These are phyloP conservation scores for Dolomedes plantarius DNA, from an alignment of 2,888 invertebrate genomes.

Conservation along the genomic window DNA sequence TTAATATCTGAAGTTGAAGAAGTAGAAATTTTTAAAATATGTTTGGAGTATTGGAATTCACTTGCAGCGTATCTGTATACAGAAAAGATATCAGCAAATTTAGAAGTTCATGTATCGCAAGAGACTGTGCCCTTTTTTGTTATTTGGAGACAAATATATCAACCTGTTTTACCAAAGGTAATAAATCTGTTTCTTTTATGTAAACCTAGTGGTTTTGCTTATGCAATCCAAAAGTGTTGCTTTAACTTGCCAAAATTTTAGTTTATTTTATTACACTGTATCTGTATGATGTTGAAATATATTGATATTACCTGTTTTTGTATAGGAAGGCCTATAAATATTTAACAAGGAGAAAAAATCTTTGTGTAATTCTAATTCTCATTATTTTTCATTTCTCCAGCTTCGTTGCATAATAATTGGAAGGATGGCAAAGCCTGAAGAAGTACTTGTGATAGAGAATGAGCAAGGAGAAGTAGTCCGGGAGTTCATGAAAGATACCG, in stretches of 20 bases:
- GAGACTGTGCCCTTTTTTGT: slow-evolving; percentile 76
- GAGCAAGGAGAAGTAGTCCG: slow-evolving; percentile 99
- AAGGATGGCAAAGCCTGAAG: slow-evolving; percentile 99
- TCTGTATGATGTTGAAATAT: too few relatives aligned
- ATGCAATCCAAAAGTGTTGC: too few relatives aligned
- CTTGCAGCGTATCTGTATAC: slow-evolving; percentile 94
- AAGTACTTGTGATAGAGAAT: slow-evolving; percentile 99
- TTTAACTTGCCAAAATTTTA: too few relatives aligned
- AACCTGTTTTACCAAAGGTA: slow-evolving; percentile 77
- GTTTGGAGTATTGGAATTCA: slow-evolving; percentile 98
- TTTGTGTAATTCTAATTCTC: too few relatives aligned
- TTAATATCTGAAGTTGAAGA: slow-evolving; percentile 98
- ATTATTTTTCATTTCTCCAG: too few relatives aligned
- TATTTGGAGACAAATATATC: slow-evolving; percentile 76
- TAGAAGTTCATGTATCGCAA: slow-evolving; percentile 76
- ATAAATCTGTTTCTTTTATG: too few relatives aligned
- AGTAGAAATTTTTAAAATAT: slow-evolving; percentile 99
- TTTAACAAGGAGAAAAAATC: too few relatives aligned
- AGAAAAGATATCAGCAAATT: slow-evolving; percentile 82
- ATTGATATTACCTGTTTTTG: too few relatives aligned
- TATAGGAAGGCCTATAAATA: too few relatives aligned
- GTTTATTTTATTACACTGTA: too few relatives aligned
- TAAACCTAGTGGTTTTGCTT: too few relatives aligned
- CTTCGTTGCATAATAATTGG: slow-evolving; percentile 98
- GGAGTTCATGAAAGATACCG: slow-evolving; percentile 99